Conservation (phyloP, 2,888 invertebrate species). For the Brachyptera risi region DNA sequence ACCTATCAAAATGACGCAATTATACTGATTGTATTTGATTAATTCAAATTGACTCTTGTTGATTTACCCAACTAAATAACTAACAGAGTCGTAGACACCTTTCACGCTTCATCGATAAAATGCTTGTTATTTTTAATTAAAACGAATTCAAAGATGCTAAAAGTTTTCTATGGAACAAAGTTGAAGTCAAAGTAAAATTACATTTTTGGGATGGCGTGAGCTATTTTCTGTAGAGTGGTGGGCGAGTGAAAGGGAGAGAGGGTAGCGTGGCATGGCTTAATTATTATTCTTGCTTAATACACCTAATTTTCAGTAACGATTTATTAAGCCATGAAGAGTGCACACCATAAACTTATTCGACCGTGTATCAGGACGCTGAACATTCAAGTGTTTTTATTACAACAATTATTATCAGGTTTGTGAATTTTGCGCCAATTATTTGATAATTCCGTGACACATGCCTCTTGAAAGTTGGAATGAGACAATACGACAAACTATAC, state of each 20-base stretch:
- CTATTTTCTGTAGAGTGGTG: neutral
- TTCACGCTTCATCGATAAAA: conserved; percentile 17
- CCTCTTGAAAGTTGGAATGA: too few relatives aligned
- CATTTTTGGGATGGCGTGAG: neutral
- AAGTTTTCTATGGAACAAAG: conserved; percentile 4
- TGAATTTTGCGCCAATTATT: too few relatives aligned
- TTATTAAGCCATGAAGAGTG: too few relatives aligned
- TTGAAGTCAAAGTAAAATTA: conserved; percentile 10
- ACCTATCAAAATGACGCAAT: conserved; percentile 6
- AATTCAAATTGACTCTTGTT: conserved; percentile 18
- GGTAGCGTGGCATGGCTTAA: too few relatives aligned
- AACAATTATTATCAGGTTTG: too few relatives aligned
- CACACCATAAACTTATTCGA: too few relatives aligned
- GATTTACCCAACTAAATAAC: neutral
- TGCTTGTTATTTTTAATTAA: conserved; percentile 21
- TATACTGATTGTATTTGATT: conserved; percentile 22
- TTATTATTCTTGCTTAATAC: neutral
- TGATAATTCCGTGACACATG: too few relatives aligned
- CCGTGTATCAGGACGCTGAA: too few relatives aligned
- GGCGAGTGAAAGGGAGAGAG: neutral
- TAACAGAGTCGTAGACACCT: conserved; percentile 14
- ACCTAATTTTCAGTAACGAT: too few relatives aligned
- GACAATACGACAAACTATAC: too few relatives aligned
- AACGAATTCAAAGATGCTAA: conserved; percentile 5
- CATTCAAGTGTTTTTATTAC: too few relatives aligned